Percentiles rank a stretch among this genome's conserved stretches.
Conservation (phyloP, 2,888 invertebrate species). For the Dioctria rufipes region DNA sequence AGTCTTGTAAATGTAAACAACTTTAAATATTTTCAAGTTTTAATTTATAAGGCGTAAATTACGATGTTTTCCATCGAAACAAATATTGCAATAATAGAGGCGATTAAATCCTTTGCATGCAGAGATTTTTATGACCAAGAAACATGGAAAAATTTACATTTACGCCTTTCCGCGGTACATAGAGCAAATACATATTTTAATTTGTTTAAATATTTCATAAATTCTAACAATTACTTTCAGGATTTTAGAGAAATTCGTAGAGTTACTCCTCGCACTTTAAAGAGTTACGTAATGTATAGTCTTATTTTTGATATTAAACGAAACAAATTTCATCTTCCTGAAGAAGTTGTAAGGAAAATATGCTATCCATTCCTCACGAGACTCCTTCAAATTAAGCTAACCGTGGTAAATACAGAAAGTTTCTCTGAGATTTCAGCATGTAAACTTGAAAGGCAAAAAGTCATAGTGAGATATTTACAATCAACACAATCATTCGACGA, state of each 20-base stretch:
- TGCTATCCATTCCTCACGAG: conserved; percentile 41
- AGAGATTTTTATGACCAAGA: background rate
- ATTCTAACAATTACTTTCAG: background rate
- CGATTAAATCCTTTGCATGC: too few relatives aligned
- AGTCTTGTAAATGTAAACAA: too few relatives aligned
- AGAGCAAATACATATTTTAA: background rate
- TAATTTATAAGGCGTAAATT: too few relatives aligned
- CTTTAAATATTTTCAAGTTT: too few relatives aligned
- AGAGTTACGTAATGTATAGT: background rate
- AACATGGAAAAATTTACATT: background rate
- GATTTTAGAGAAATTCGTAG: conserved; percentile 10
- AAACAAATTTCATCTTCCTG: conserved; percentile 18
- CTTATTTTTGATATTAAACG: conserved; percentile 27
- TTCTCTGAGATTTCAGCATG: background rate
- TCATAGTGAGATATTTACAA: conserved; percentile 18
- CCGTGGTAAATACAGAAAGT: background rate
- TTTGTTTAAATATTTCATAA: background rate
- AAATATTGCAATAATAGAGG: too few relatives aligned
- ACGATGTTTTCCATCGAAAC: too few relatives aligned
- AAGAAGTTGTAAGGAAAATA: conserved; percentile 1
- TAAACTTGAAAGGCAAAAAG: conserved; percentile 24
- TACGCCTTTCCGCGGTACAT: background rate
- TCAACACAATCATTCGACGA: background rate
- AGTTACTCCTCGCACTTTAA: background rate
- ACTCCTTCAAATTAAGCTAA: background rate